Evolutionary conservation across 2,888 invertebrate genomes (phyloP), one percentile per base, ranked within the genome.

Genomic region (Malachius bipustulatus): DNA sequence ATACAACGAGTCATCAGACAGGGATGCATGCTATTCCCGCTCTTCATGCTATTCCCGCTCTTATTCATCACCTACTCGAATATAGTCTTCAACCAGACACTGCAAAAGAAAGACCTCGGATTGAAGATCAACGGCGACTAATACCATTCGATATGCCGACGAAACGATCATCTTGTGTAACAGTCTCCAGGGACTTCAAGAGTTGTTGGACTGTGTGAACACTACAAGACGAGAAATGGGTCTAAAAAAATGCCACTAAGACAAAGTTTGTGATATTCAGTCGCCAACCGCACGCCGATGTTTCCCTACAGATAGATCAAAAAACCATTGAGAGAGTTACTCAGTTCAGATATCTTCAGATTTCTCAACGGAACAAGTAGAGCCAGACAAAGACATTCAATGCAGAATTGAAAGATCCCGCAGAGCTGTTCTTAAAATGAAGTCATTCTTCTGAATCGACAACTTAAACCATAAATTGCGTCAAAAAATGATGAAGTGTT

Each of bases 231-330:
- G 30, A 31, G 27, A 32, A 28, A 33, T 37, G 38, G 39, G 36
- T 8, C 26, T 42, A 16, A 39, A 30, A 10, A 11, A 42, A 42
- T 38, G 24, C 16, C 19, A 34, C 26, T 14, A 42, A 42, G 34
- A 42, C 36, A 2, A 39, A 42, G 19, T 42, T 29, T 29, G 37
- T 42, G 36, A n/a, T 41, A 12, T n/a, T n/a, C n/a, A n/a, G n/a
- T n/a, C n/a, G n/a, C n/a, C n/a, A n/a, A n/a, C n/a, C n/a, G n/a
- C n/a, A 32, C 29, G 3, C 11, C 26, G 24, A 28, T 10, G 35
- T 38, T 11, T 35, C 34, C 9, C 32, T 42, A 19, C 19, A 27
- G 19, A 31, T 28, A 11, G 32, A 30, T 10, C n/a, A 30, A 28
- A 35, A 27, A 14, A n/a, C n/a, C n/a, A 14, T 32, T 28, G 27